Conservation (phyloP, 2,113 vertebrate genomes). For the Notarius lentiginosus region DNA sequence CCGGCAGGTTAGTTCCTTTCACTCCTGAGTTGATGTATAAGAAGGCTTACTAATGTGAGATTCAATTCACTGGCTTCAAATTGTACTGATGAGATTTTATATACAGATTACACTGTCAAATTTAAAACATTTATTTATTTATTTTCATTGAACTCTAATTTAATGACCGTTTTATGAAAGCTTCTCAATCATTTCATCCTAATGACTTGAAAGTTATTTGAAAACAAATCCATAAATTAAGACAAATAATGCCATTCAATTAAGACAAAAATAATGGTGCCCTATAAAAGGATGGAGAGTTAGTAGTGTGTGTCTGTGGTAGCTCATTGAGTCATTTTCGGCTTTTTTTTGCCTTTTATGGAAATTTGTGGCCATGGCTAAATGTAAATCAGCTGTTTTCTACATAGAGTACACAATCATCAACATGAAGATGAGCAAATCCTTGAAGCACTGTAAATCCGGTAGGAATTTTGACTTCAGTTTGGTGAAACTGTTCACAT, state of each 20-base stretch:
- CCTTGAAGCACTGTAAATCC: neutral
- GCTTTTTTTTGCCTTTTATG: too few species aligned
- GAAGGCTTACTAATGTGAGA: neutral
- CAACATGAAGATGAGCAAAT: too few species aligned
- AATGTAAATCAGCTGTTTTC: too few species aligned
- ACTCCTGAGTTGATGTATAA: too few species aligned
- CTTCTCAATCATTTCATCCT: neutral
- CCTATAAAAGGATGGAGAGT: neutral
- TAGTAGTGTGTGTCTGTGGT: too few species aligned
- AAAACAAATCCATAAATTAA: neutral
- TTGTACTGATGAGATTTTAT: too few species aligned
- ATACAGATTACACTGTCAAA: too few species aligned
- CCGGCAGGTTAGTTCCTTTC: neutral
- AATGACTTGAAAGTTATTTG: neutral
- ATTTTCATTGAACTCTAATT: neutral
- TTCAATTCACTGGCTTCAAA: neutral
- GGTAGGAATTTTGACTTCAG: neutral
- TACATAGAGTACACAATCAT: too few species aligned
- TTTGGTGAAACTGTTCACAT: neutral
- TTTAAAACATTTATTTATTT: too few species aligned
- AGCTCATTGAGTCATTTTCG: too few species aligned
- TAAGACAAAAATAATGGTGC: neutral
- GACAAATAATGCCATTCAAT: neutral
- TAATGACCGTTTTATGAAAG: neutral
- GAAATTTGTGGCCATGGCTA: too few species aligned